phyloP scores from a whole-genome alignment of 2,888 invertebrate genomes.

The Nephrotoma guestfalica region DNA sequence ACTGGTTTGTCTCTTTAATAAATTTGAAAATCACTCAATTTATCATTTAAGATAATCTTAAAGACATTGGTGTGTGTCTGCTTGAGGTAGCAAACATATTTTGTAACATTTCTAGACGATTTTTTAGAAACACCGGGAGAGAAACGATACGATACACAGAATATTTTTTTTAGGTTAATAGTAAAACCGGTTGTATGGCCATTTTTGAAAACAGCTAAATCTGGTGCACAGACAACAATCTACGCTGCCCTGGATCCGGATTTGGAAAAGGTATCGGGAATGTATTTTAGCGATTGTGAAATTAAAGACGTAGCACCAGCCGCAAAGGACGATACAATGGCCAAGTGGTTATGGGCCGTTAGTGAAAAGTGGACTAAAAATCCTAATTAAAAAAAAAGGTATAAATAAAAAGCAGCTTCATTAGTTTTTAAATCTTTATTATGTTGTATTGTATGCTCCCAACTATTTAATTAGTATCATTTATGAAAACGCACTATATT shows the following conservation, averaged over 20 bases:
- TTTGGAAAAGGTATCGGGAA: slow-evolving; percentile 21
- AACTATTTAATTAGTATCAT: neutral
- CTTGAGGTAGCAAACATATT: too few species aligned
- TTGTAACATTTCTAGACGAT: too few species aligned
- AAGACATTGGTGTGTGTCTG: too few species aligned
- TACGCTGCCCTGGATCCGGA: slow-evolving; percentile 29
- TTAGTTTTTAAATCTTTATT: neutral
- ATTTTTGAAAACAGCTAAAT: slow-evolving; percentile 23
- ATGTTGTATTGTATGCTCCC: neutral
- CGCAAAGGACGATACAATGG: slow-evolving; percentile 38
- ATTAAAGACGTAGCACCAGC: slow-evolving; percentile 34
- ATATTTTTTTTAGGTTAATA: neutral
- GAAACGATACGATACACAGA: too few species aligned
- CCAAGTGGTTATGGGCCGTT: slow-evolving; percentile 44
- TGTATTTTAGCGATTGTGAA: slow-evolving; percentile 43
- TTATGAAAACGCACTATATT: neutral
- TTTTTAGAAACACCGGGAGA: too few species aligned
- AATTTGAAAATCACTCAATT: too few species aligned
- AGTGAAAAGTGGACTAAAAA: slow-evolving; percentile 26
- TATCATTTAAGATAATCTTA: too few species aligned
- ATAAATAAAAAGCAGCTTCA: neutral
- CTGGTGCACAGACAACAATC: slow-evolving; percentile 29
- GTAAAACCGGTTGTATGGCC: slow-evolving; percentile 22
- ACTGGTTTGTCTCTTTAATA: too few species aligned
- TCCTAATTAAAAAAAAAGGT: neutral